phyloP scores from a whole-genome alignment of 2,888 invertebrate genomes.

The Oxytorus armatus region DNA sequence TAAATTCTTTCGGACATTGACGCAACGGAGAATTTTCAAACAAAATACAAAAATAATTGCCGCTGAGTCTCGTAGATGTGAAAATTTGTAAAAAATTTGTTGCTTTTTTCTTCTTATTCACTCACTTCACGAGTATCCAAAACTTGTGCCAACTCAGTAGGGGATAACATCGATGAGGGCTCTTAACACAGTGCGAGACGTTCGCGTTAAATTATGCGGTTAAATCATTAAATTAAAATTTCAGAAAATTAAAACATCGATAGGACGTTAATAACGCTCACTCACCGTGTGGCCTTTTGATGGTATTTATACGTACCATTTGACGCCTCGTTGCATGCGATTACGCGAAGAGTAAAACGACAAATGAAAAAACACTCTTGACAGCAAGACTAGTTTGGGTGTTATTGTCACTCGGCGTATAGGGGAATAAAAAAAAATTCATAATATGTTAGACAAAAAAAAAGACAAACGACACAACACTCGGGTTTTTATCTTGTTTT shows the following conservation, averaged over 20 bases:
- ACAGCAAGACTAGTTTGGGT: conserved; percentile 24
- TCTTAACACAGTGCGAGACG: too few species aligned
- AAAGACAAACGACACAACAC: conserved; percentile 77
- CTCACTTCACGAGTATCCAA: too few species aligned
- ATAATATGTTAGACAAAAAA: conserved; percentile 73
- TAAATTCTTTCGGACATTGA: too few species aligned
- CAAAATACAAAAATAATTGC: too few species aligned
- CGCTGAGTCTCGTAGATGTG: too few species aligned
- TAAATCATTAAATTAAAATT: not conserved
- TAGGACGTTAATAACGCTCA: conserved; percentile 58
- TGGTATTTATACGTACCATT: conserved; percentile 69
- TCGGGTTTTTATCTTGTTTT: conserved; percentile 49
- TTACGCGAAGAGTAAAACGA: conserved; percentile 37
- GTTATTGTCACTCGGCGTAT: conserved; percentile 15
- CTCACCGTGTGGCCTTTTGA: conserved; percentile 65
- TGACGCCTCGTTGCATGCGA: conserved; percentile 66
- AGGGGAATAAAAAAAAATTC: conserved; percentile 54
- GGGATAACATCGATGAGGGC: too few species aligned
- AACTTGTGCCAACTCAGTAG: too few species aligned
- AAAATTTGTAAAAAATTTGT: too few species aligned
- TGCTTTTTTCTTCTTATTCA: too few species aligned
- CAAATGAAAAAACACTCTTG: conserved; percentile 50
- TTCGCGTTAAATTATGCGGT: not conserved
- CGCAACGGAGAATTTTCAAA: too few species aligned
- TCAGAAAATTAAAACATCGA: conserved; percentile 3